A percentile compares a stretch with the other conserved stretches of the same genome.
phyloP scores from a whole-genome alignment of 1,140 invertebrate genomes.

The Drosophila kepulauana region DNA sequence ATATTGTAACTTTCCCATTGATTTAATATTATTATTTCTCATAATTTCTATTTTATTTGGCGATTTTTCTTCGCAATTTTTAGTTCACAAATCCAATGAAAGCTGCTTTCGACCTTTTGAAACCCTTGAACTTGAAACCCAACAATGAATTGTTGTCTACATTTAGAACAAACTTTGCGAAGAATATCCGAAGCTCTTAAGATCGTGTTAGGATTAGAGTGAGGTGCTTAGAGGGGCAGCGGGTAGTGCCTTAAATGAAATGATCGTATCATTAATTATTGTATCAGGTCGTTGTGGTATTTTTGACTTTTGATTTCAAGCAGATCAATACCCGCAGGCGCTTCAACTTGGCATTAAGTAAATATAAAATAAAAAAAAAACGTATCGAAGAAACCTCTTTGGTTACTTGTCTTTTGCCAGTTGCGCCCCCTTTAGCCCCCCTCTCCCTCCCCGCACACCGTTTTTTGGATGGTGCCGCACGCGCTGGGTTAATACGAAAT shows the following conservation, averaged over 20 bases:
- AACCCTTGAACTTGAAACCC: not conserved
- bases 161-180: not conserved
- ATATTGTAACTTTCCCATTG: too few species aligned
- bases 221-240: not conserved
- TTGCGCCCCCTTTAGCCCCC: constrained; percentile 5
- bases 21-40: too few species aligned
- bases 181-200: not conserved
- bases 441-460: not conserved
- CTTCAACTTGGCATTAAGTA: constrained; percentile 57
- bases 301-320: constrained; percentile 83
- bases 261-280: constrained; percentile 77
- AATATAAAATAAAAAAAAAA: constrained; percentile 8
- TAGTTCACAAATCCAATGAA: too few species aligned
- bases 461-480: constrained; percentile 39
- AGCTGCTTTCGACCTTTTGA: too few species aligned
- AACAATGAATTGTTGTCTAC: not conserved
- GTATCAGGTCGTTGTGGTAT: constrained; percentile 59
- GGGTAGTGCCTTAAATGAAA: constrained; percentile 48
- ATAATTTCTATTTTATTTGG: too few species aligned
- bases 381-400: constrained; percentile 17
- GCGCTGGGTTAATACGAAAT: constrained; percentile 66
- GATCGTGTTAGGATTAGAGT: not conserved
- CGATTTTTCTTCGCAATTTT: too few species aligned
- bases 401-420: constrained; percentile 28
- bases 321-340: constrained; percentile 81